phyloP scores from a whole-genome alignment of 2,113 vertebrate species.

The Gymnarchus niloticus region DNA sequence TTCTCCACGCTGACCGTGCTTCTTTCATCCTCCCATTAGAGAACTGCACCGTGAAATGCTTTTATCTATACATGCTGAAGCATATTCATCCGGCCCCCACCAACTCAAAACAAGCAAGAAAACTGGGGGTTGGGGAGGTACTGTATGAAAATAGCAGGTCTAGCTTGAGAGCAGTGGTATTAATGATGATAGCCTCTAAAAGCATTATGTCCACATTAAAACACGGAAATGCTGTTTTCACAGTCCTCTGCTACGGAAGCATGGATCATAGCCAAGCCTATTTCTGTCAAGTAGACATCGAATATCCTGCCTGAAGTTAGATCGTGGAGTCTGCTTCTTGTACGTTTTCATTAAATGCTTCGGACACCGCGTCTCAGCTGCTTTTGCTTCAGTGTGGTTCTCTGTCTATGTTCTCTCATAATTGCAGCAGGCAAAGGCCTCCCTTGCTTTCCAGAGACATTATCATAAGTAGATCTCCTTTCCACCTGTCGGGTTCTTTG shows the following conservation, averaged over 20 bases:
- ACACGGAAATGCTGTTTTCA: slow-evolving; percentile 31
- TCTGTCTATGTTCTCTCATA: background rate
- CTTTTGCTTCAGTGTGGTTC: background rate
- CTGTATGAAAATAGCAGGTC: slow-evolving; percentile 29
- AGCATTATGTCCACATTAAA: slow-evolving; percentile 55
- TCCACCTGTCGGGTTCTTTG: background rate
- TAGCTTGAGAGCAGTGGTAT: slow-evolving; percentile 47
- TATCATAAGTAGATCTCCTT: background rate
- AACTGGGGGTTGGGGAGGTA: background rate
- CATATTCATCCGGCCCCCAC: background rate
- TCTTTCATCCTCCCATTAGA: background rate
- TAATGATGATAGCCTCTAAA: slow-evolving; percentile 60
- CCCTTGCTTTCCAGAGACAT: background rate
- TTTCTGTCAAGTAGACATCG: background rate
- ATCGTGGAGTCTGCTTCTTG: background rate
- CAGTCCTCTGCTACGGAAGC: background rate
- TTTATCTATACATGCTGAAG: background rate
- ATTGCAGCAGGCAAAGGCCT: background rate
- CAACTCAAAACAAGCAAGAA: background rate
- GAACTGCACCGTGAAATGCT: background rate
- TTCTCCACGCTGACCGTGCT: background rate
- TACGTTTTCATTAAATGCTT: background rate
- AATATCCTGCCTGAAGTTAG: background rate
- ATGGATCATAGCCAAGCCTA: background rate
- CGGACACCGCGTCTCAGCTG: background rate